phyloP scores from a whole-genome alignment of 2,888 invertebrate genomes.

The Spisula subtruncata region DNA sequence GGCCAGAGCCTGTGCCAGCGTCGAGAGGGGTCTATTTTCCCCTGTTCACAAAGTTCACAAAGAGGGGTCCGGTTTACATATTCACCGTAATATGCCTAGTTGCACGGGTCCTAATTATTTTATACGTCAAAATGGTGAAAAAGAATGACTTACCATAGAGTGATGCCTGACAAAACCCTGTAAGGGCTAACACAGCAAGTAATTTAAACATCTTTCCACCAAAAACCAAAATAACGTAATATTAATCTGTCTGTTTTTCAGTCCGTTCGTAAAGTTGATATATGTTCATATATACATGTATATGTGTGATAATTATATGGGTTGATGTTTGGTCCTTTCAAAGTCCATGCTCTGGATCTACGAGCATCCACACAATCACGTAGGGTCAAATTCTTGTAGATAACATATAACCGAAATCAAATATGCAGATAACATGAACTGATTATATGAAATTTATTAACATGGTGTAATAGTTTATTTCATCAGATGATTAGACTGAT shows the following conservation, averaged over 20 bases:
- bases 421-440: background rate
- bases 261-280: background rate
- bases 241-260: constrained; percentile 14
- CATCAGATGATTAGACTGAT: too few relatives aligned
- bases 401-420: background rate
- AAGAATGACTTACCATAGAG: background rate
- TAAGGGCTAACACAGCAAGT: background rate
- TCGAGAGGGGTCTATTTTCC: too few relatives aligned
- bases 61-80: too few relatives aligned
- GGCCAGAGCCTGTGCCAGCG: too few relatives aligned
- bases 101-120: background rate
- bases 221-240: background rate
- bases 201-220: constrained; percentile 26
- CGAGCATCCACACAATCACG: background rate
- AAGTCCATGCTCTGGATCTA: constrained; percentile 8
- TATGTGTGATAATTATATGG: background rate
- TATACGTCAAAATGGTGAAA: background rate
- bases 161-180: constrained; percentile 24
- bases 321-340: background rate
- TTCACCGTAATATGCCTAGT: too few relatives aligned
- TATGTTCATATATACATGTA: background rate
- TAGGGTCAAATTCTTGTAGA: background rate
- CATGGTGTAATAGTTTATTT: background rate
- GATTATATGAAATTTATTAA: background rate
- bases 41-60: too few relatives aligned